Conservation (phyloP, 2,797 vertebrate species). For the Phalloptychus januarius region DNA sequence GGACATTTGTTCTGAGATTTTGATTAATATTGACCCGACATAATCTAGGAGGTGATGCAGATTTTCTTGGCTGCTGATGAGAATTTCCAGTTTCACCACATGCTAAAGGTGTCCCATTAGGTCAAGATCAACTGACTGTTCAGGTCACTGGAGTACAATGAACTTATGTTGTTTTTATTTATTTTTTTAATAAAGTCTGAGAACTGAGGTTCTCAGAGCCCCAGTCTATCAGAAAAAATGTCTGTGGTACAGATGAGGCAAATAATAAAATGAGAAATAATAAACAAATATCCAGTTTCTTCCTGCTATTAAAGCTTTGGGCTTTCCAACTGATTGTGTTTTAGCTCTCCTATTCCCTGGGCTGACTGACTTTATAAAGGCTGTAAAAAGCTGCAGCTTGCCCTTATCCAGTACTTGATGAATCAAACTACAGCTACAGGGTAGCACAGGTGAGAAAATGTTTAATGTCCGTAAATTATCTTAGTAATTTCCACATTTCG, state of each 20-base stretch:
- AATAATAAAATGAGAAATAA: background rate
- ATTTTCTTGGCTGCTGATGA: conserved; percentile 57
- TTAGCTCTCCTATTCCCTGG: background rate
- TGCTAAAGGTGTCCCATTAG: conserved; percentile 16
- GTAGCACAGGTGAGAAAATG: background rate
- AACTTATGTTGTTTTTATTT: background rate
- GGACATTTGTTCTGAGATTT: background rate
- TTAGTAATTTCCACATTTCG: background rate
- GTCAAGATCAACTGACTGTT: background rate
- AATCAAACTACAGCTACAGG: background rate
- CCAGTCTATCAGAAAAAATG: background rate
- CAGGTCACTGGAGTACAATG: background rate
- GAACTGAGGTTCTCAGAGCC: background rate
- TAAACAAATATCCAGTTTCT: background rate
- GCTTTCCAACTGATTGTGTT: background rate
- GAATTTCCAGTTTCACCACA: conserved; percentile 46
- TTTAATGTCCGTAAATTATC: background rate
- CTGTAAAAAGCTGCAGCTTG: background rate
- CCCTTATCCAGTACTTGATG: background rate
- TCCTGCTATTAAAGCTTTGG: background rate
- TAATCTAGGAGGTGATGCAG: conserved; percentile 51
- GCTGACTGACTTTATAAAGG: background rate
- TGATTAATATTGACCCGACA: background rate
- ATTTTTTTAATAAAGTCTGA: no score
- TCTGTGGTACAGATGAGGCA: background rate